These are phyloP conservation scores for Drosophila nigrodunni DNA, from an alignment of 1,140 invertebrate genomes.

Conservation along the genomic window DNA sequence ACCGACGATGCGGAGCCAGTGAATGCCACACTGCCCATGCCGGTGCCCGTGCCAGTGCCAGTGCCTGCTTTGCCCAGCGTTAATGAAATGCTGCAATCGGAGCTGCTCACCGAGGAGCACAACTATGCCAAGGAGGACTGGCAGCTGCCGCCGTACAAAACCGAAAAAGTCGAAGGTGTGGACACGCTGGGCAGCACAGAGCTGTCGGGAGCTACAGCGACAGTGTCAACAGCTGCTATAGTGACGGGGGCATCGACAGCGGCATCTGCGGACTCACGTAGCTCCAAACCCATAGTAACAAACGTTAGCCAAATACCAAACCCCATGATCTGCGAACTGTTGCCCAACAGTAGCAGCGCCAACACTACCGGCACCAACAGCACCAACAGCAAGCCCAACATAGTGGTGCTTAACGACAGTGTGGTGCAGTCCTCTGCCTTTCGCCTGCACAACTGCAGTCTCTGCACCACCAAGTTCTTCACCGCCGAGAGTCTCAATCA, in stretches of 20 bases:
- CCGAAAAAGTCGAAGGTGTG: constrained; percentile 63
- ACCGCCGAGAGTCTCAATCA: constrained; percentile 72
- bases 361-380: constrained; percentile 6
- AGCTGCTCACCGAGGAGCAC: constrained; percentile 76
- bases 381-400: constrained; percentile 66
- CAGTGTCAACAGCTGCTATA: background rate
- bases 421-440: constrained; percentile 79
- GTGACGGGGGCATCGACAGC: background rate
- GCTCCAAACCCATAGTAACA: constrained; percentile 76
- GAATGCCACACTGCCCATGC: background rate
- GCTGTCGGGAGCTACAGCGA: too few relatives aligned
- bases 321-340: constrained; percentile 55
- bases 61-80: constrained; percentile 21
- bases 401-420: constrained; percentile 81
- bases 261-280: constrained; percentile 37
- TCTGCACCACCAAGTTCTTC: constrained; percentile 74
- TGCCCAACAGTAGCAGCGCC: constrained; percentile 20
- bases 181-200: constrained; percentile 18
- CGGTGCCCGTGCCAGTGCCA: background rate
- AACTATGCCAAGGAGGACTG: constrained; percentile 81
- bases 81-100: constrained; percentile 69
- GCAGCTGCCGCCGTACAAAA: constrained; percentile 73
- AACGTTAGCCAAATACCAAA: constrained; percentile 76
- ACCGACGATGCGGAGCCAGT: constrained; percentile 66
- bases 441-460: constrained; percentile 67